Evolutionary conservation across 2,797 vertebrate species (phyloP).

Genomic region (Brotogeris chrysoptera): DNA sequence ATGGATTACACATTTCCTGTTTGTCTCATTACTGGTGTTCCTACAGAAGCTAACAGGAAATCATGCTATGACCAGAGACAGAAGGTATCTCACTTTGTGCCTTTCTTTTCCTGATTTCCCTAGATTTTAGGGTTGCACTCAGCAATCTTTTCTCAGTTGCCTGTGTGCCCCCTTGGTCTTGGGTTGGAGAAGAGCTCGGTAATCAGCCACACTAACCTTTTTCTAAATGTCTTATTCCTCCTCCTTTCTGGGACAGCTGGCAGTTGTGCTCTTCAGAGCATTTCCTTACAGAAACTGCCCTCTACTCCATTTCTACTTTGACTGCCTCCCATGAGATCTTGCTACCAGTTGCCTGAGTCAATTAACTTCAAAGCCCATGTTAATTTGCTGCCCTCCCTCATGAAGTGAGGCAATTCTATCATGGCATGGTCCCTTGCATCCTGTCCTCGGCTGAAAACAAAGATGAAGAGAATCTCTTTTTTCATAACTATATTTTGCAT

Average conservation of each 20-base stretch:
- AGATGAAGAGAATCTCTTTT: not conserved
- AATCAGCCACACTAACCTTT: not conserved
- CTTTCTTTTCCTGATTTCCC: not conserved
- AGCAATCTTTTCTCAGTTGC: not conserved
- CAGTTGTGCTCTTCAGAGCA: not conserved
- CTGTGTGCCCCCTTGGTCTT: not conserved
- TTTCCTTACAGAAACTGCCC: not conserved
- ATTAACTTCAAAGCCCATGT: not conserved
- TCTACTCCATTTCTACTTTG: not conserved
- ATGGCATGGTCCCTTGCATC: not conserved
- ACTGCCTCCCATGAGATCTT: not conserved
- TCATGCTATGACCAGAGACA: not conserved
- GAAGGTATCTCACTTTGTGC: not conserved
- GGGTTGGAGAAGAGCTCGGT: not conserved
- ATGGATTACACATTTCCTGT: not conserved
- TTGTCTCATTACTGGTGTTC: not conserved
- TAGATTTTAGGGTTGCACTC: not conserved
- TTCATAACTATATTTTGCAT: not conserved
- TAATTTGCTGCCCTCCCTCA: not conserved
- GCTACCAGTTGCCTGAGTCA: not conserved
- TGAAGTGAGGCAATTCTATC: not conserved
- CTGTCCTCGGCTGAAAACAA: not conserved
- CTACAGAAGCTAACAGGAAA: not conserved
- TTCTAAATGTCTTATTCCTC: not conserved
- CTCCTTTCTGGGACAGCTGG: not conserved